Percentiles rank a stretch among this genome's conserved stretches.
phyloP scores from a whole-genome alignment of 2,888 invertebrate genomes.

The Steinernema carpocapsae region DNA sequence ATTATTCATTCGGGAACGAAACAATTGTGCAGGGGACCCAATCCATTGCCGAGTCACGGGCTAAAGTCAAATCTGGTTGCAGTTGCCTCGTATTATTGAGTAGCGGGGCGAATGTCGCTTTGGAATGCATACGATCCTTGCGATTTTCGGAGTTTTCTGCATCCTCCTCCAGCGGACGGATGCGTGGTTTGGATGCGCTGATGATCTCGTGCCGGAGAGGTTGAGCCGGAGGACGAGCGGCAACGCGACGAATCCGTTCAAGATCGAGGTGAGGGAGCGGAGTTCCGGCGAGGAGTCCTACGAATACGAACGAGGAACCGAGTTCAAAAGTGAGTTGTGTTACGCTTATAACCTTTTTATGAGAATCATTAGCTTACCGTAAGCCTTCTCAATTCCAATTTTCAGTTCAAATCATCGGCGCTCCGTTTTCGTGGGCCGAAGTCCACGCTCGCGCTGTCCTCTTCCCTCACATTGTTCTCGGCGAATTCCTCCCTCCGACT shows the following conservation, averaged over 20 bases:
- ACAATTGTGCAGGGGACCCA: neutral
- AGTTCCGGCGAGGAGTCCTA: neutral
- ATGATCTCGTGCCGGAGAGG: conserved; percentile 1
- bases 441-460: conserved; percentile 13
- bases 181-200: conserved; percentile 16
- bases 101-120: neutral
- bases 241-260: neutral
- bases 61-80: neutral
- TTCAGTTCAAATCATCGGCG: conserved; percentile 7
- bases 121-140: neutral
- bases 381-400: neutral
- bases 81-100: neutral
- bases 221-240: neutral
- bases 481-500: neutral
- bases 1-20: conserved; percentile 24
- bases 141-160: neutral
- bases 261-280: neutral
- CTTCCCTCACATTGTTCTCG: conserved; percentile 24
- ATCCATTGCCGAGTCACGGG: neutral
- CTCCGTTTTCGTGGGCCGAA: conserved; percentile 20
- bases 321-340: neutral
- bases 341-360: no score
- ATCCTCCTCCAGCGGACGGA: neutral
- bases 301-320: neutral
- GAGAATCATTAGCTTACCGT: neutral